A percentile compares a stretch with the other conserved stretches of the same genome.
These are phyloP conservation scores for Notamacropus eugenii DNA, from an alignment of 2,797 vertebrate genomes.

Conservation along the genomic window DNA sequence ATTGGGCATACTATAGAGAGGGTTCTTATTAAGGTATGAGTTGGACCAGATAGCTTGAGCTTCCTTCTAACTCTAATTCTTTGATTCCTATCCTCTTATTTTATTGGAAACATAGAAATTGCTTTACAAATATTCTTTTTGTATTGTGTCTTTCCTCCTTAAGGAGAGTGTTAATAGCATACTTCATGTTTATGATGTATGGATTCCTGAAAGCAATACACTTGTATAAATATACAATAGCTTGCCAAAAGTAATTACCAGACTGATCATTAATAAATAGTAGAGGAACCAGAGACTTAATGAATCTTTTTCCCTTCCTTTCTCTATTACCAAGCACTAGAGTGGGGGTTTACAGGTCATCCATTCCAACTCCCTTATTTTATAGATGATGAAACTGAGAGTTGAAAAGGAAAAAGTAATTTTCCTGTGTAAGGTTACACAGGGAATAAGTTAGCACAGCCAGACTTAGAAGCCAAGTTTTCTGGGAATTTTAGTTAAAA, in stretches of 20 bases:
- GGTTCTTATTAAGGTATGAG: background rate
- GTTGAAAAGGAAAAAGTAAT: too few relatives aligned
- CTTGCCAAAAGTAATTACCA: background rate
- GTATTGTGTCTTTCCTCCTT: background rate
- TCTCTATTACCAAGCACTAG: background rate
- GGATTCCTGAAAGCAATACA: background rate
- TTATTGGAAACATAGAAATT: background rate
- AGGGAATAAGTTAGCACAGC: too few relatives aligned
- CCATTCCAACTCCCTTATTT: too few relatives aligned
- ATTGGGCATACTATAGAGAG: background rate
- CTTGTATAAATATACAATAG: background rate
- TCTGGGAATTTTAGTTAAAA: background rate
- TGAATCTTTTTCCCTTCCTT: background rate
- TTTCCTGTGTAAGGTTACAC: too few relatives aligned
- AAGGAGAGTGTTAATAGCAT: background rate
- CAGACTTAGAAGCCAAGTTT: too few relatives aligned
- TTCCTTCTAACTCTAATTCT: background rate
- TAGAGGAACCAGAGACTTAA: background rate
- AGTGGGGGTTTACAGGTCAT: too few relatives aligned
- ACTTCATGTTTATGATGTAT: background rate
- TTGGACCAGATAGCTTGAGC: background rate
- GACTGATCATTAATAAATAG: background rate
- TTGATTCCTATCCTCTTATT: background rate
- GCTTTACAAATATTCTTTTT: background rate
- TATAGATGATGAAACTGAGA: too few relatives aligned